Evolutionary conservation across 2,797 vertebrate genomes (phyloP).

Genomic region (Phataginus tricuspis): DNA sequence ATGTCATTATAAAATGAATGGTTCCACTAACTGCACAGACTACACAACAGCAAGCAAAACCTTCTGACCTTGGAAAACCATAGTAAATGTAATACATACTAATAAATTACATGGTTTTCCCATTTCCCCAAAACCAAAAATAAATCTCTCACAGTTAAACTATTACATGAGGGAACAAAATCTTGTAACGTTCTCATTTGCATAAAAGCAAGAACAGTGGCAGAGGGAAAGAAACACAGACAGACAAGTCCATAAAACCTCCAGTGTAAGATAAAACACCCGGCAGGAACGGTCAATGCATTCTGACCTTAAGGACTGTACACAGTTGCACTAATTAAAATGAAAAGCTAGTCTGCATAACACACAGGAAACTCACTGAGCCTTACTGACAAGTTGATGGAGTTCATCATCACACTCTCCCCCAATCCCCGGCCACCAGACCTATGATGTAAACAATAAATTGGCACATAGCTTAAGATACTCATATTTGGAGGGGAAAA

Average conservation of each 20-base stretch:
- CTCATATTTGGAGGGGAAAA: neutral
- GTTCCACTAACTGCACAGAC: slow-evolving; percentile 42
- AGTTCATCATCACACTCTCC: neutral
- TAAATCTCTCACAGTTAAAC: slow-evolving; percentile 58
- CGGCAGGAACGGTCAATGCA: slow-evolving; percentile 6
- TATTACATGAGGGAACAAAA: slow-evolving; percentile 75
- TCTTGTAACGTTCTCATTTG: slow-evolving; percentile 54
- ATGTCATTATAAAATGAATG: neutral
- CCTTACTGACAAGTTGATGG: slow-evolving; percentile 70
- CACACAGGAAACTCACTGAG: slow-evolving; percentile 72
- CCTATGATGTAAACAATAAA: slow-evolving; percentile 53
- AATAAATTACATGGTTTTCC: slow-evolving; percentile 62
- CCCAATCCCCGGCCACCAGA: neutral
- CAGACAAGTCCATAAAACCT: slow-evolving; percentile 72
- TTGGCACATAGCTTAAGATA: slow-evolving; percentile 36
- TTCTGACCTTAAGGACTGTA: slow-evolving; percentile 82
- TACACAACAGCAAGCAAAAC: slow-evolving; percentile 55
- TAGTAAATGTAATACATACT: slow-evolving; percentile 57
- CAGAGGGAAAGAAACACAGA: slow-evolving; percentile 59
- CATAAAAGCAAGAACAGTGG: slow-evolving; percentile 60
- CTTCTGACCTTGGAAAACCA: slow-evolving; percentile 8
- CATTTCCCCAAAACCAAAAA: slow-evolving; percentile 58
- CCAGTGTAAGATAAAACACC: slow-evolving; percentile 61
- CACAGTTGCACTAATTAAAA: slow-evolving; percentile 84
- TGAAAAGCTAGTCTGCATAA: slow-evolving; percentile 77